Evolutionary conservation across 2,113 vertebrate species (phyloP).

Genomic region (Gobiocypris rarus): DNA sequence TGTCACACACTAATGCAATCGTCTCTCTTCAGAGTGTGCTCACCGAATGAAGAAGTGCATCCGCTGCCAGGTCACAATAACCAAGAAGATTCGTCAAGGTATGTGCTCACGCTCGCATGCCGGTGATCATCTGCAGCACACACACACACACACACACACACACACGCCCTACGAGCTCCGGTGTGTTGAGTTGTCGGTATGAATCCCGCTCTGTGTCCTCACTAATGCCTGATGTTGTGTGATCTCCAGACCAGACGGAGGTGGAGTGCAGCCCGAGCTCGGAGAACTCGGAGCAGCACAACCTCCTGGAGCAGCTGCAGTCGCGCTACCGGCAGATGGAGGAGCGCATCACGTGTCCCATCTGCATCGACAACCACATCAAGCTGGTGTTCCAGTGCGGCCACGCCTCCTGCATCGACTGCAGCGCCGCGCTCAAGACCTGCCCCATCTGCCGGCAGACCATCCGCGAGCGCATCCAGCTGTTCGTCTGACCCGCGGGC

Average conservation of each 20-base stretch:
- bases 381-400: conserved; percentile 98
- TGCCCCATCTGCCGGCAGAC: conserved; percentile 97
- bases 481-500: conserved; percentile 83
- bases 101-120: conserved; percentile 31
- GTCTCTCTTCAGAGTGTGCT: conserved; percentile 83
- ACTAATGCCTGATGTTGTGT: too few relatives aligned
- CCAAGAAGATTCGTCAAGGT: conserved; percentile 96
- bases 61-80: conserved; percentile 94
- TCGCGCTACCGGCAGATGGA: conserved; percentile 98
- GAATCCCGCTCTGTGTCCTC: too few relatives aligned
- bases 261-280: conserved; percentile 83
- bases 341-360: conserved; percentile 97
- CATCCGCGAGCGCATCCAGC: conserved; percentile 92
- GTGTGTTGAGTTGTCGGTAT: too few relatives aligned
- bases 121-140: too few relatives aligned
- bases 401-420: conserved; percentile 93
- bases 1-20: neutral
- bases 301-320: conserved; percentile 97
- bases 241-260: conserved; percentile 87
- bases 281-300: conserved; percentile 85
- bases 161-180: too few relatives aligned
- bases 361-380: conserved; percentile 98
- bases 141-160: too few relatives aligned
- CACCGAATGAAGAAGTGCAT: conserved; percentile 99
- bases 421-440: conserved; percentile 87